Base-by-base conservation (phyloP, 2,888 invertebrate species). In the Ganaspis brasiliensis region DNA sequence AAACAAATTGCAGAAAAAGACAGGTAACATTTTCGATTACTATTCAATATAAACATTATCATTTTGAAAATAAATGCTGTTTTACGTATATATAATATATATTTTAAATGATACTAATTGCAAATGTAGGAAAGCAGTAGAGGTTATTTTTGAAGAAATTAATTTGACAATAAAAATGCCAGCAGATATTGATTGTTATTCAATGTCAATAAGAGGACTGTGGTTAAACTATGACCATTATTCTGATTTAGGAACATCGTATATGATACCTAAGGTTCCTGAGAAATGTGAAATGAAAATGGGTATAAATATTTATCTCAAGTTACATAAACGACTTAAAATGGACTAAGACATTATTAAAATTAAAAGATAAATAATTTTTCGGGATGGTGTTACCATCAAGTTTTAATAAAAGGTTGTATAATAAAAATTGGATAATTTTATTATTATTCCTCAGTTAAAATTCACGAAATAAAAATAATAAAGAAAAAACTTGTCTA, bases 191-290 rank as follows among this genome's bases (percentile, higher is more conserved):
- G 92, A 93, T 55, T 93, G 93, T 0, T 91, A 92, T 1, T 91
- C 92, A 24, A 92, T 93, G 12, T 93, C 93, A 21, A 93, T 95
- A 10, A 91, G 95, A 24, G 94, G 93, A 0, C 92, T 94, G 0
- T 92, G 93, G 81, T 92, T 93, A 0, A 91, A 92, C 85, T 92
- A 94, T 72, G 95, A 95, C 80, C 92, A 95, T 81, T 92, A 94
- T 49, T 95, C 95, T 21, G 94, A 92, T 75, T 87, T 87, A 14
- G 90, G 91, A 67, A 79, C 77, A 1, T 89, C 92, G 2, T 92
- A 87, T 73, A 81, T 84, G n/a, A 87, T 90, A 40, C 92, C 92
- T 1, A 82, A 87, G 1, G 78, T 92, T 10, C 89, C 92, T 0
- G 85, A 89, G 5, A 86, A 90, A 55, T 87, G 85, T 63, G 77